Evolutionary conservation across 2,113 vertebrate species (phyloP), one percentile per base, ranked within the genome.

Genomic region (Lamprotornis superbus): DNA sequence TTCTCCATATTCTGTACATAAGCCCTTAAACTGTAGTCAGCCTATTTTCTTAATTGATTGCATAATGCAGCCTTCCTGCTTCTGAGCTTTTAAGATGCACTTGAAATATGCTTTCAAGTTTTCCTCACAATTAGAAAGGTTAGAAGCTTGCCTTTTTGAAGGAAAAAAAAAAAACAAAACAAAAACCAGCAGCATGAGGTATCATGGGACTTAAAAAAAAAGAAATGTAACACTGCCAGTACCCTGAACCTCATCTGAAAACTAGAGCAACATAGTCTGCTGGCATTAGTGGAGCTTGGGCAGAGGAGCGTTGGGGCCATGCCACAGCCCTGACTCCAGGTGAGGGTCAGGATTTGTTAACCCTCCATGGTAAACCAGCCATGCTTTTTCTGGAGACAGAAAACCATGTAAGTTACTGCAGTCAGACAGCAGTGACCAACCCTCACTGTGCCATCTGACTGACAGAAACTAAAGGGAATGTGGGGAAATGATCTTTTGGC

Each of bases 271-370:
- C 21, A n/a, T 3, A 17, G 5, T 25, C 21, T 1, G 0, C 53
- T 69, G 30, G 12, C 3, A 0, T 60, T 30, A 40, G 6, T 10
- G 49, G 25, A 56, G 11, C 0, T 2, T 42, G 59, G 49, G 17
- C 35, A 39, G 35, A 14, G 14, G 27, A 80, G 12, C 3, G 1
- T 1, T 23, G 30, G 27, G 24, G 3, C 9, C 18, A 2, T 24
- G n/a, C 9, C 52, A 68, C 15, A 75, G 56, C 9, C 35, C 33
- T 47, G 39, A 27, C 23, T 15, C 15, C 13, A 30, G 14, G 8
- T 39, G 13, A 71, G 47, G 24, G 15, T 30, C 9, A 24, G 40
- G 35, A 42, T 87, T 59, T 18, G 22, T 67, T 42, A 63, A 12
- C 11, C 10, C 39, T 71, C 59, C 15, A 31, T 11, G 10, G 7